These are phyloP conservation scores for Liodrosophila aerea DNA, from an alignment of 2,888 invertebrate species.

Conservation along the genomic window DNA sequence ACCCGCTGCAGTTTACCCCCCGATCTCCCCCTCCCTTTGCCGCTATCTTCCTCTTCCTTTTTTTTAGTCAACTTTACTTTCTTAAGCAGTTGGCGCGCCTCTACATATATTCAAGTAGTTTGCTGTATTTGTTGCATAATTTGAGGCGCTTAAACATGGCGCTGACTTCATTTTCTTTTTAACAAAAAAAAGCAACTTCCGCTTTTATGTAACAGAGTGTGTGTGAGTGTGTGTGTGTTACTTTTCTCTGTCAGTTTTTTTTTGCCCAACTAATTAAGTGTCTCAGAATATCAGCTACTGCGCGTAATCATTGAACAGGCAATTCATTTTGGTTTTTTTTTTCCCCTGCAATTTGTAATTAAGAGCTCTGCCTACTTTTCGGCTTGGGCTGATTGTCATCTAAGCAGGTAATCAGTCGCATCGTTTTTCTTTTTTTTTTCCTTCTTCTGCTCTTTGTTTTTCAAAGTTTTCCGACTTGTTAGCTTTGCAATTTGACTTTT, in stretches of 20 bases:
- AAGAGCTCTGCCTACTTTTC: conserved; percentile 34
- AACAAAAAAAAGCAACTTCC: conserved; percentile 11
- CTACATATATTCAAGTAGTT: conserved; percentile 62
- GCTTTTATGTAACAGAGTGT: no score
- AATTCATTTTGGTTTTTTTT: conserved; percentile 34
- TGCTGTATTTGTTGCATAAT: conserved; percentile 52
- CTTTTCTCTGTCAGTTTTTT: conserved; percentile 5
- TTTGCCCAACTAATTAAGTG: conserved; percentile 39
- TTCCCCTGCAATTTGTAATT: conserved; percentile 49
- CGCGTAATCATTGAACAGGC: conserved; percentile 37
- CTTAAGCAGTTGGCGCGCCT: no score
- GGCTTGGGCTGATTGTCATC: conserved; percentile 14
- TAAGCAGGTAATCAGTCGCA: conserved; percentile 29
- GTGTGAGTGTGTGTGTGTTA: conserved; percentile 1
- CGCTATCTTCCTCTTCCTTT: neutral
- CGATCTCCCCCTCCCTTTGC: no score
- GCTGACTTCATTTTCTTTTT: conserved; percentile 10
- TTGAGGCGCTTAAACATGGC: conserved; percentile 28
- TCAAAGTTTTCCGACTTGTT: conserved; percentile 20
- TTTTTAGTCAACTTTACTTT: neutral
- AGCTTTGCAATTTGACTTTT: conserved; percentile 34
- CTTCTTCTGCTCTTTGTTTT: neutral
- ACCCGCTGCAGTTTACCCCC: no score
- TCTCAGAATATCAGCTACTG: conserved; percentile 17
- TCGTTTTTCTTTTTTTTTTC: neutral